Percentiles rank a stretch among this genome's conserved stretches.
These are phyloP conservation scores for Drosophila subpulchrella DNA, from an alignment of 1,140 invertebrate species.

Conservation along the genomic window DNA sequence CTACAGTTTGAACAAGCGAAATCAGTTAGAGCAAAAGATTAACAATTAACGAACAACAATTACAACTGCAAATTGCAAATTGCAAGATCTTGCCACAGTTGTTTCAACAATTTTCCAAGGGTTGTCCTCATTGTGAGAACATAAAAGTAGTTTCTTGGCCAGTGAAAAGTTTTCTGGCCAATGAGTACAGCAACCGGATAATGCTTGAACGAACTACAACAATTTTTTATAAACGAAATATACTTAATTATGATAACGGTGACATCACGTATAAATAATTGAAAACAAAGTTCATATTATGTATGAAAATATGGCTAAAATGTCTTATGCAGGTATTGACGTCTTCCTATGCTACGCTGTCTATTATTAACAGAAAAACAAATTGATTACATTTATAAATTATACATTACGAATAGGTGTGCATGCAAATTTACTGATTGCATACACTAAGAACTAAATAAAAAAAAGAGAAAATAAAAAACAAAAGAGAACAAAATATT, in stretches of 20 bases:
- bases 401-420: constrained; percentile 71
- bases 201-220: constrained; percentile 61
- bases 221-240: constrained; percentile 61
- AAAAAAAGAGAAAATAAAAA: constrained; percentile 1
- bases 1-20: constrained; percentile 53
- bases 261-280: constrained; percentile 48
- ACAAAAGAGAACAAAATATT: constrained; percentile 21
- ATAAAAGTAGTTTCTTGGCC: constrained; percentile 34
- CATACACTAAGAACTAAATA: constrained; percentile 41
- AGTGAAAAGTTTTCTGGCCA: background rate
- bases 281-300: constrained; percentile 79
- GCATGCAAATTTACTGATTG: constrained; percentile 56
- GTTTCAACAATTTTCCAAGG: constrained; percentile 55
- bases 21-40: constrained; percentile 48
- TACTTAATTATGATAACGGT: constrained; percentile 43
- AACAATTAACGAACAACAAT: constrained; percentile 28
- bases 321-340: constrained; percentile 85
- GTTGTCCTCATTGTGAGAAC: constrained; percentile 61
- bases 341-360: constrained; percentile 85
- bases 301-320: constrained; percentile 84
- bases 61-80: constrained; percentile 38
- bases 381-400: constrained; percentile 68
- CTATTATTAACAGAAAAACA: constrained; percentile 84
- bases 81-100: constrained; percentile 38
- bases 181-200: constrained; percentile 27